A percentile compares a stretch with the other conserved stretches of the same genome.
Evolutionary conservation across 2,888 invertebrate genomes (phyloP).

Genomic region (Criorhina ranunculi): DNA sequence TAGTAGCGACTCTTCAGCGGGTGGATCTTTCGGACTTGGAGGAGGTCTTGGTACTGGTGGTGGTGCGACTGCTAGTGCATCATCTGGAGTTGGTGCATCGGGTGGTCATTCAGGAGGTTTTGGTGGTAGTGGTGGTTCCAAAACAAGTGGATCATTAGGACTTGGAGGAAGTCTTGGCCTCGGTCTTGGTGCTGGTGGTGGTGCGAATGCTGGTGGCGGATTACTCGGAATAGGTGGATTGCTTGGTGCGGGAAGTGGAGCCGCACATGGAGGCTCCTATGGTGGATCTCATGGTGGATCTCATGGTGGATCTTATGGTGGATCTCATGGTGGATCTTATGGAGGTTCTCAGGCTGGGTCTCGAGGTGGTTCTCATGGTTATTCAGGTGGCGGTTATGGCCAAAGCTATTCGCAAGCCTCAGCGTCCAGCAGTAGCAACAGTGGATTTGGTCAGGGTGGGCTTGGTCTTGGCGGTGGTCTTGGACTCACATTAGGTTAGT

Average conservation of each 20-base stretch:
- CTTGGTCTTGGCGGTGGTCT: slow-evolving; percentile 17
- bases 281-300: not conserved
- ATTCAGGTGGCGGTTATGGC: not conserved
- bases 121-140: slow-evolving; percentile 12
- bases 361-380: not conserved
- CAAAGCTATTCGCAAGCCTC: not conserved
- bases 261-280: not conserved
- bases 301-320: not conserved
- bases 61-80: slow-evolving; percentile 30
- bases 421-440: not conserved
- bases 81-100: slow-evolving; percentile 3
- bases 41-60: not conserved
- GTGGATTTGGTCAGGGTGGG: slow-evolving; percentile 3
- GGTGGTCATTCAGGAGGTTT: no score
- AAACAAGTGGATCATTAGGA: not conserved
- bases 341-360: not conserved
- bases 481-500: slow-evolving; percentile 22
- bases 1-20: slow-evolving; percentile 4
- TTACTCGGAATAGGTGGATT: no score
- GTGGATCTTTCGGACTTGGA: slow-evolving; percentile 4
- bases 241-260: not conserved
- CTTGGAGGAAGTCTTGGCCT: no score
- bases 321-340: not conserved
- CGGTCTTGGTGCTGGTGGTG: no score
- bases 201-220: no score